Base-by-base conservation (phyloP, 2,113 vertebrate species). In the Asarcornis scutulata region DNA sequence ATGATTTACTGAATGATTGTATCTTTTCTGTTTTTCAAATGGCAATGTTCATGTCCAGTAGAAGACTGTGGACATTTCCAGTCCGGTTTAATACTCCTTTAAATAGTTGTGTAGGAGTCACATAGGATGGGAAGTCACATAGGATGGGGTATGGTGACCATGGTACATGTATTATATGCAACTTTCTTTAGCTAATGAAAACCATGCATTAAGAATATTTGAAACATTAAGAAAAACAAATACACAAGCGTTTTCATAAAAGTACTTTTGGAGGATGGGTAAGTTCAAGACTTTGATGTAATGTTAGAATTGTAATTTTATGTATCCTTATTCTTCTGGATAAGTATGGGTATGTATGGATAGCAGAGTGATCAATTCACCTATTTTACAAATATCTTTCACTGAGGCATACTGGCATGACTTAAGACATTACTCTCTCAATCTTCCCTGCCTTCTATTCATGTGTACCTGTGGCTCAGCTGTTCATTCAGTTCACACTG, bases 11-110 rank as follows among this genome's bases (percentile, higher is more conserved):
- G 68, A 89, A 48, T 55, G 12, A 13, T 68, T 15, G 14, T 50
- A 3, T 66, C 4, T 40, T 80, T 84, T 91, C 59, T 87, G 42
- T 71, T 89, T 83, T 74, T 34, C 34, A 88, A 68, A 78, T 60
- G 40, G 7, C 31, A 32, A 23, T 50, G 2, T 40, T 38, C 26
- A 34, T 82, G 46, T 58, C 18, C 44, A 40, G 21, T 68, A 6
- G 40, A 66, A 83, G 73, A 63, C 29, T 53, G 21, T 32, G 17
- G 83, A 93, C 40, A 40, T 40, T 40, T 40, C 40, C 13, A 40
- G 62, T 23, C 5, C 5, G 26, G 83, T 27, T 62, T 90, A 92
- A 17, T 55, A 32, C 8, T 82, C 53, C 25, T 83, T 93, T 64
- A 79, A 32, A 8, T 81, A 50, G 20, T 32, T 75, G 6, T 69